Conservation (phyloP, 1,140 invertebrate species). For the Aricia agestis region DNA sequence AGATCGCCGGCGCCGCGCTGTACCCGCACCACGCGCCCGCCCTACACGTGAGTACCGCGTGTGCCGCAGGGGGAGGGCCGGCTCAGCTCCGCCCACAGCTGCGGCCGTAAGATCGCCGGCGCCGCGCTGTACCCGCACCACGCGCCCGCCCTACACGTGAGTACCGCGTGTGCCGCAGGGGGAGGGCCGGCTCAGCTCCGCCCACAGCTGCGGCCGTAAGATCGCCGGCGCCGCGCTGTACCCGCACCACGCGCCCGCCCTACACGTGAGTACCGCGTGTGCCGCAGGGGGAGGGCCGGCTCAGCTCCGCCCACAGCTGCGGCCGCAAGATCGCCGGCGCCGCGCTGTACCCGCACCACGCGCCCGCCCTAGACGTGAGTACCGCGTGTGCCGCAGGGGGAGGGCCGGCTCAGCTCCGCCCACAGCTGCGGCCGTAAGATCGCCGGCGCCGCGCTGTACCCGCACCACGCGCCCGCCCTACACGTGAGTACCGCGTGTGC, state of each 20-base stretch:
- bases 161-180: no score
- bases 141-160: conserved; percentile 50
- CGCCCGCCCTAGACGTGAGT: conserved; percentile 50
- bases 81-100: conserved; percentile 35
- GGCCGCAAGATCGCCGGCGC: conserved; percentile 48
- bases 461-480: conserved; percentile 44
- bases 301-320: conserved; percentile 33
- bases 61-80: conserved; percentile 30
- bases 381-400: no score
- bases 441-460: conserved; percentile 41
- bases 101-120: conserved; percentile 48
- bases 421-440: conserved; percentile 42
- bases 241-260: conserved; percentile 42
- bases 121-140: conserved; percentile 40
- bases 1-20: conserved; percentile 46
- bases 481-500: conserved; percentile 48
- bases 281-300: conserved; percentile 33
- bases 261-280: conserved; percentile 40
- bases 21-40: conserved; percentile 43
- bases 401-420: conserved; percentile 40
- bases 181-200: conserved; percentile 41
- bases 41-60: conserved; percentile 42
- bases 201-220: conserved; percentile 37
- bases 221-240: conserved; percentile 47
- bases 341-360: conserved; percentile 40